Conservation (phyloP, 2,797 vertebrate species). For the Enteromius treurensis region DNA sequence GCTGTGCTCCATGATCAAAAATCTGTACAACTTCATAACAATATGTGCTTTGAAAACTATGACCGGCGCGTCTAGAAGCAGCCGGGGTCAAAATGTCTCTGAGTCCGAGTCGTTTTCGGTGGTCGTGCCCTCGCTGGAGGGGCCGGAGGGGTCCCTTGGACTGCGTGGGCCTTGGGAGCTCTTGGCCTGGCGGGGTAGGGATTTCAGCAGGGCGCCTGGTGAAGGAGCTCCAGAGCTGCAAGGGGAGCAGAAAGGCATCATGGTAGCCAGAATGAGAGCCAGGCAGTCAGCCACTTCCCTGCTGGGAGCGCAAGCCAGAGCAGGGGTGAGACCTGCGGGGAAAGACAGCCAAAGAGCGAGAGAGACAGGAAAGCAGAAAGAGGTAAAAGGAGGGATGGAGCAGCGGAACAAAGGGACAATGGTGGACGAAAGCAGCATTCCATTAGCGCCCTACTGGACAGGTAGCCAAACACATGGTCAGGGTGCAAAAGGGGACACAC, state of each 20-base stretch:
- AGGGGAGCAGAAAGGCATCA: constrained; percentile 98
- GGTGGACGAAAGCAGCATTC: constrained; percentile 67
- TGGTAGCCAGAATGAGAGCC: constrained; percentile 99
- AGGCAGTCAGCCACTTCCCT: constrained; percentile 98
- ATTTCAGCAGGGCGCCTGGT: constrained; percentile 88
- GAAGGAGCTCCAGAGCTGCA: constrained; percentile 91
- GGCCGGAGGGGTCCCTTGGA: constrained; percentile 72
- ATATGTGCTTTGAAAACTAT: constrained; percentile 54
- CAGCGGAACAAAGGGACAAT: constrained; percentile 32
- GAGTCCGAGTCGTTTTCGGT: constrained; percentile 94
- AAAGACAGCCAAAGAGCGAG: constrained; percentile 53
- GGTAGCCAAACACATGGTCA: constrained; percentile 34
- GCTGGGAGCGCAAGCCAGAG: constrained; percentile 98
- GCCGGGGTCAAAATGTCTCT: constrained; percentile 88
- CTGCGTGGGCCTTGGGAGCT: constrained; percentile 65
- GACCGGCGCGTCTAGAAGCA: constrained; percentile 46
- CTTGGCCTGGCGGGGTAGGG: constrained; percentile 68
- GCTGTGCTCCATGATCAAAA: constrained; percentile 1
- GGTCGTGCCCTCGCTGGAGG: constrained; percentile 77
- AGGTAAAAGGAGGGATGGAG: constrained; percentile 28
- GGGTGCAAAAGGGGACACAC: constrained; percentile 26
- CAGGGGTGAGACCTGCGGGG: constrained; percentile 91
- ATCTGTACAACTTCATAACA: constrained; percentile 37
- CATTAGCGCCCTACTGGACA: constrained; percentile 68
- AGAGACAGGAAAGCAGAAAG: constrained; percentile 59